phyloP scores from a whole-genome alignment of 2,888 invertebrate species.

The Lepas anatifera region DNA sequence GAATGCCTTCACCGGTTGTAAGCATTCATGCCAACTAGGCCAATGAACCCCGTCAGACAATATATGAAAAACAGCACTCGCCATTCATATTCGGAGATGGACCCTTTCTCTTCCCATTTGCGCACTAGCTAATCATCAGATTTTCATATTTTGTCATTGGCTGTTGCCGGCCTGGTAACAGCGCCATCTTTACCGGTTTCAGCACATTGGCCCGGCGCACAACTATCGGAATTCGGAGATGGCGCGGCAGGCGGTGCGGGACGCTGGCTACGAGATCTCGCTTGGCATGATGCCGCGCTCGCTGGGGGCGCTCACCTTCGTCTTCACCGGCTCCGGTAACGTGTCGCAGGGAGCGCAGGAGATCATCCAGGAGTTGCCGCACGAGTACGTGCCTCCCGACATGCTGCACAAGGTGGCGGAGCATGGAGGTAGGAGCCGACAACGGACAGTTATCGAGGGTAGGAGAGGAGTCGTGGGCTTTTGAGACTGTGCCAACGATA shows the following conservation, averaged over 20 bases:
- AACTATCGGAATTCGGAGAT: conserved; percentile 96
- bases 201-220: conserved; percentile 96
- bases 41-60: too few relatives aligned
- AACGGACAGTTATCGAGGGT: too few relatives aligned
- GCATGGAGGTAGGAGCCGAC: conserved; percentile 78
- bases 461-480: too few relatives aligned
- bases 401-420: conserved; percentile 89
- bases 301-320: conserved; percentile 90
- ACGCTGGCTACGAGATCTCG: conserved; percentile 98
- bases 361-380: conserved; percentile 80
- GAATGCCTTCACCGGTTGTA: too few relatives aligned
- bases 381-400: conserved; percentile 93
- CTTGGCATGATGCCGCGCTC: conserved; percentile 94
- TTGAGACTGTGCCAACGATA: too few relatives aligned
- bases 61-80: too few relatives aligned
- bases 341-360: conserved; percentile 69
- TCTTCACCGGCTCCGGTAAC: conserved; percentile 96
- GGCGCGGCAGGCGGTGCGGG: conserved; percentile 93
- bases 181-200: conserved; percentile 27
- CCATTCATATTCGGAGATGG: too few relatives aligned
- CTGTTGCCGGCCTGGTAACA: too few relatives aligned
- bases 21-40: too few relatives aligned
- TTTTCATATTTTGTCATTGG: too few relatives aligned
- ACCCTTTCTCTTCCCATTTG: too few relatives aligned
- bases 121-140: too few relatives aligned